phyloP scores from a whole-genome alignment of 2,797 vertebrate genomes.

The Argentina silus region DNA sequence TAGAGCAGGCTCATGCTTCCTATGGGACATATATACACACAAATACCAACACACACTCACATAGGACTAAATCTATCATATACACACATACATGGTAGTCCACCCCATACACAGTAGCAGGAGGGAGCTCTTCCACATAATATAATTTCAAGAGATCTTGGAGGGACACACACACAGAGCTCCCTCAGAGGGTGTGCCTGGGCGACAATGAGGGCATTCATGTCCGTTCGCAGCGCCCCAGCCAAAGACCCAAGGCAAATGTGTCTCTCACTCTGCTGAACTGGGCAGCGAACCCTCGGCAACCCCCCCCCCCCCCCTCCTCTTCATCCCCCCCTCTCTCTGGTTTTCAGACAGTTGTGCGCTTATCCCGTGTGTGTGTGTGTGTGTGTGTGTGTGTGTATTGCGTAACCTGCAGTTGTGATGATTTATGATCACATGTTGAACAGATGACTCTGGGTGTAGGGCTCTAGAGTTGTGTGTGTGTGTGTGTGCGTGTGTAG shows the following conservation, averaged over 20 bases:
- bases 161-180: constrained; percentile 2
- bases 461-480: not conserved
- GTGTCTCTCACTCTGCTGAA: not conserved
- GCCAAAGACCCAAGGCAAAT: constrained; percentile 29
- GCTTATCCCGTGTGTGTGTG: constrained; percentile 11
- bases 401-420: not conserved
- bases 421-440: not conserved
- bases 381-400: not conserved
- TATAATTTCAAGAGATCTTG: not conserved
- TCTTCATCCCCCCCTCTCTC: constrained; percentile 19
- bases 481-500: not conserved
- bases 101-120: not conserved
- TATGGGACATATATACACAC: constrained; percentile 7
- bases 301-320: not conserved
- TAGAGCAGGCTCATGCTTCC: not conserved
- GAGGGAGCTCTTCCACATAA: not conserved
- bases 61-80: too few relatives aligned
- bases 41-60: constrained; percentile 5
- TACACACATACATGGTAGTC: not conserved
- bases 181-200: constrained; percentile 9
- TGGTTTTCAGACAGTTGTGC: not conserved
- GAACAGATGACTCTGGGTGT: not conserved
- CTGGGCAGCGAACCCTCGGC: not conserved
- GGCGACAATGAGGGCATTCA: constrained; percentile 39
- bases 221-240: constrained; percentile 22